Evolutionary conservation across 2,888 invertebrate species (phyloP).

Genomic region (Melanostoma mellinum): DNA sequence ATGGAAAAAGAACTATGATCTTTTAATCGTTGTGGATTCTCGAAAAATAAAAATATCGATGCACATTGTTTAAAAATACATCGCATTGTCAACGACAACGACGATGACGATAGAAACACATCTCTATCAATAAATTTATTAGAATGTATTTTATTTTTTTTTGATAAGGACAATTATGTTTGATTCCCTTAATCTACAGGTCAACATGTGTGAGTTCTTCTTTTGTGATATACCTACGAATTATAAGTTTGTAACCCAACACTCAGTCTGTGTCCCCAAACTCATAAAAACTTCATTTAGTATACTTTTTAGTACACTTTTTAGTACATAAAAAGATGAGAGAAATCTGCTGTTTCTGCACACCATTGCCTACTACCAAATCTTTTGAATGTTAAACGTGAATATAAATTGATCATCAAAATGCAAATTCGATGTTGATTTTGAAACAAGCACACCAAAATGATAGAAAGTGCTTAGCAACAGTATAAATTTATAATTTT

Average conservation of each 20-base stretch:
- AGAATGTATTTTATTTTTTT: background rate
- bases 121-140: conserved; percentile 13
- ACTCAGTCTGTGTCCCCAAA: background rate
- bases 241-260: background rate
- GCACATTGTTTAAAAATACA: no score
- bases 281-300: conserved; percentile 7
- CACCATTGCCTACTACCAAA: background rate
- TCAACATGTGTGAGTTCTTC: conserved; percentile 7
- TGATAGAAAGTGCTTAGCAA: conserved; percentile 54
- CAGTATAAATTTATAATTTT: conserved; percentile 40
- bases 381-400: conserved; percentile 47
- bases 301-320: conserved; percentile 10
- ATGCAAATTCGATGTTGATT: conserved; percentile 61
- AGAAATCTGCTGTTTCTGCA: conserved; percentile 29
- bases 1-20: background rate
- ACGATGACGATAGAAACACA: background rate
- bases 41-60: no score
- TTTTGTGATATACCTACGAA: background rate
- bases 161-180: conserved; percentile 27
- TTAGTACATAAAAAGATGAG: conserved; percentile 17
- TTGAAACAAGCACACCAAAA: conserved; percentile 37
- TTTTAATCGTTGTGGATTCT: background rate
- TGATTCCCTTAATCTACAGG: conserved; percentile 37
- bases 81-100: background rate
- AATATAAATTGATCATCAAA: conserved; percentile 59